Conservation (phyloP, 2,888 invertebrate species). For the Pyrochroa serraticornis region DNA sequence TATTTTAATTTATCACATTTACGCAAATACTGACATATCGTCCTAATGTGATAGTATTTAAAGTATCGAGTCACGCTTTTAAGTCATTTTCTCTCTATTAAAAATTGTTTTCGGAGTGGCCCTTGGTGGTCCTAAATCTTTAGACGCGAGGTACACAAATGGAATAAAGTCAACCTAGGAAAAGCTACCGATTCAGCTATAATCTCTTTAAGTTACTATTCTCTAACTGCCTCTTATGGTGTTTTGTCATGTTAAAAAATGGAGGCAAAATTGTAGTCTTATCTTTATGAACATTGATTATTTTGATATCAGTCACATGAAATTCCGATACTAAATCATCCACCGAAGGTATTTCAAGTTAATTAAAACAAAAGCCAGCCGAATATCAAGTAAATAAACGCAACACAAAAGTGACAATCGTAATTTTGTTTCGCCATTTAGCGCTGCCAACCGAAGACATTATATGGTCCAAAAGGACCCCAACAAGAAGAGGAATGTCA, state of each 20-base stretch:
- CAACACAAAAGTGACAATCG: too few species aligned
- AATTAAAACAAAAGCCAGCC: neutral
- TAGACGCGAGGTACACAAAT: constrained; percentile 6
- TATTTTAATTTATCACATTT: too few species aligned
- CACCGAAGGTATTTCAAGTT: constrained; percentile 2
- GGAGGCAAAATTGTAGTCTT: constrained; percentile 20
- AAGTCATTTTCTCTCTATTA: too few species aligned
- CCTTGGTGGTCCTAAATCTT: too few species aligned
- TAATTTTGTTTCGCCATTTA: too few species aligned
- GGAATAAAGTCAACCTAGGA: constrained; percentile 13
- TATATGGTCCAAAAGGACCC: too few species aligned
- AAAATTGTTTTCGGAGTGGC: too few species aligned
- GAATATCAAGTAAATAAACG: constrained; percentile 9
- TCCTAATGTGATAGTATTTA: too few species aligned
- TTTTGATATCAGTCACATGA: constrained; percentile 17
- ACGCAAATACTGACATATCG: too few species aligned
- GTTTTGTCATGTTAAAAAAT: constrained; percentile 19
- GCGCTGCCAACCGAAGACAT: too few species aligned
- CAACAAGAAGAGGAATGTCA: too few species aligned
- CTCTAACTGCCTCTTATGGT: constrained; percentile 24
- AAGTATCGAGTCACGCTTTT: too few species aligned
- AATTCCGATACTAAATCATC: neutral
- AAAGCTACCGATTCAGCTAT: constrained; percentile 19
- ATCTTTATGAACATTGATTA: constrained; percentile 18
- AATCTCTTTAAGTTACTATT: constrained; percentile 11